phyloP scores from a whole-genome alignment of 2,113 vertebrate genomes.

The Triplophysa tibetana region DNA sequence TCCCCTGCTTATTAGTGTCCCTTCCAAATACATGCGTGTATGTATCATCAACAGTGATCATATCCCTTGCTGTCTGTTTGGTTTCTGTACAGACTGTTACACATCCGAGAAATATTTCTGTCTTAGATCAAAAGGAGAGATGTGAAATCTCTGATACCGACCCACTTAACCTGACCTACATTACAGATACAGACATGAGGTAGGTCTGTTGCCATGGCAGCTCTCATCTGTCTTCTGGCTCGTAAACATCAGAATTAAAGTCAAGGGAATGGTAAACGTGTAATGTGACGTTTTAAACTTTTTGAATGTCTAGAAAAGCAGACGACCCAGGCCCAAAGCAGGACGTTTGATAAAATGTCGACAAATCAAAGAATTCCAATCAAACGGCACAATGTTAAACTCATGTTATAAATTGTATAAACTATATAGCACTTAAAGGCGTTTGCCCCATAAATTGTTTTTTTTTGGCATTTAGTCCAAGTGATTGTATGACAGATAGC shows the following conservation, averaged over 20 bases:
- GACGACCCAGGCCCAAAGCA: not conserved
- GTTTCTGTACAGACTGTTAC: conserved; percentile 25
- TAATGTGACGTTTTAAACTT: not conserved
- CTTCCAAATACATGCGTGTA: not conserved
- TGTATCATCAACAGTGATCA: conserved; percentile 3
- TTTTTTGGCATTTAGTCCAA: no score
- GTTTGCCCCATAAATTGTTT: no score
- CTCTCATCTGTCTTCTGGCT: conserved; percentile 27
- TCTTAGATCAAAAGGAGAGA: conserved; percentile 33
- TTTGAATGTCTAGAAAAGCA: conserved; percentile 18
- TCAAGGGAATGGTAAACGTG: not conserved
- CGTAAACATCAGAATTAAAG: not conserved
- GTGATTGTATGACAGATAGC: no score
- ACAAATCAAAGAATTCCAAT: conserved; percentile 11
- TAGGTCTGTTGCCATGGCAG: conserved; percentile 42
- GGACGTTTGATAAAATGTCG: not conserved
- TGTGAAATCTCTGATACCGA: conserved; percentile 27
- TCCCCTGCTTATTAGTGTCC: conserved; percentile 42
- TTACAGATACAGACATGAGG: conserved; percentile 23
- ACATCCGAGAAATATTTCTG: conserved; percentile 11
- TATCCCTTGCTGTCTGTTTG: not conserved
- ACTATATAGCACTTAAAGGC: conserved; percentile 6
- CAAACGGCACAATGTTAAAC: not conserved
- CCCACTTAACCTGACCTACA: conserved; percentile 41
- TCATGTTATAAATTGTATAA: not conserved